A percentile compares a stretch with the other conserved stretches of the same genome.
These are phyloP conservation scores for Sebastes reedi DNA, from an alignment of 2,797 vertebrate species.

Conservation along the genomic window DNA sequence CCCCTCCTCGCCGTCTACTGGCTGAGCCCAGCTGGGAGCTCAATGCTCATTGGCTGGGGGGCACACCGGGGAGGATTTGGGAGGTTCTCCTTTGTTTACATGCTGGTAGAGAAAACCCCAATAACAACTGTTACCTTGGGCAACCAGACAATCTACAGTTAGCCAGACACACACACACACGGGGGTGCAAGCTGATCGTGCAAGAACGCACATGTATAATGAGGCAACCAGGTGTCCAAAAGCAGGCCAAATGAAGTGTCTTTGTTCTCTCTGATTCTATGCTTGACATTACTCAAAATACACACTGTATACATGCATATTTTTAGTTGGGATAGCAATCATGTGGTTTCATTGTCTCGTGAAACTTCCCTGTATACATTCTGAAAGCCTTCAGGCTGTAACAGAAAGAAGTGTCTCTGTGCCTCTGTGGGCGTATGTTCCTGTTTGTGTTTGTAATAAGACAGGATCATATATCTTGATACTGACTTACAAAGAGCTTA, in stretches of 20 bases:
- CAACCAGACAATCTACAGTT: slow-evolving; percentile 61
- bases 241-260: slow-evolving; percentile 23
- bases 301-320: neutral
- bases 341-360: slow-evolving; percentile 42
- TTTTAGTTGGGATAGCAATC: slow-evolving; percentile 30
- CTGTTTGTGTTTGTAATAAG: slow-evolving; percentile 31
- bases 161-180: slow-evolving; percentile 43
- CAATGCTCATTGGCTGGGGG: slow-evolving; percentile 63
- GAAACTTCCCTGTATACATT: slow-evolving; percentile 40
- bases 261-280: slow-evolving; percentile 42
- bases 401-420: slow-evolving; percentile 11
- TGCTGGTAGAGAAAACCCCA: slow-evolving; percentile 71
- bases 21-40: slow-evolving; percentile 62
- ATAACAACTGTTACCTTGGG: slow-evolving; percentile 79
- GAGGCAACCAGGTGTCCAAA: slow-evolving; percentile 34
- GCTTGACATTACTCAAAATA: slow-evolving; percentile 26
- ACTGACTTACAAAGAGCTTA: slow-evolving; percentile 53
- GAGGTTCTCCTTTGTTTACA: slow-evolving; percentile 81
- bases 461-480: slow-evolving; percentile 63
- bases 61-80: slow-evolving; percentile 60
- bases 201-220: neutral
- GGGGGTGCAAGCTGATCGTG: slow-evolving; percentile 5
- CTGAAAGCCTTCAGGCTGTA: slow-evolving; percentile 10
- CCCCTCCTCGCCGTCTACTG: slow-evolving; percentile 65
- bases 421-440: neutral